These are phyloP conservation scores for Corapipo altera DNA, from an alignment of 2,113 vertebrate species.

Conservation along the genomic window DNA sequence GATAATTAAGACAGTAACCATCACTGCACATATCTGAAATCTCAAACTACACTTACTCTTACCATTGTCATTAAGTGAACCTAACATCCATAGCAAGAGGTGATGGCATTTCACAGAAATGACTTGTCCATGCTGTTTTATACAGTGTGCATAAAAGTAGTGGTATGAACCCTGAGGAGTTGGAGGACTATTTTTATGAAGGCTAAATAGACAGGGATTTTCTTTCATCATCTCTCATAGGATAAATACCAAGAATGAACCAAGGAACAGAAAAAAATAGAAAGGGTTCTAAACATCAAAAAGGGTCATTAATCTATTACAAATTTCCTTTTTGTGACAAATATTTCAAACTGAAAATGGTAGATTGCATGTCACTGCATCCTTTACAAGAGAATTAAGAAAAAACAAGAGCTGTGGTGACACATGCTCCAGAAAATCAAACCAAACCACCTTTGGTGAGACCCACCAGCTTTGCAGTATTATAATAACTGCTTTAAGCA, in stretches of 20 bases:
- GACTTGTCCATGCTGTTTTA: background rate
- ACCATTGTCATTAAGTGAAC: background rate
- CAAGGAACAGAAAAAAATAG: background rate
- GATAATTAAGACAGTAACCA: background rate
- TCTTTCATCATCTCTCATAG: fast-evolving
- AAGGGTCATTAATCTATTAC: background rate
- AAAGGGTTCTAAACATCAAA: background rate
- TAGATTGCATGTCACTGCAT: background rate
- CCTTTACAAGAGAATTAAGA: background rate
- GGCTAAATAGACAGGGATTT: background rate
- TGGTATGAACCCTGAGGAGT: background rate
- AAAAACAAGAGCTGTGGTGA: background rate
- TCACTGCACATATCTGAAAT: background rate
- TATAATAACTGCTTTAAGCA: background rate
- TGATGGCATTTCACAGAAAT: background rate
- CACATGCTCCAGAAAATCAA: background rate
- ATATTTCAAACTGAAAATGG: background rate
- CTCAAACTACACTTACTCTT: background rate
- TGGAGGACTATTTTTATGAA: background rate
- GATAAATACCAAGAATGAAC: background rate
- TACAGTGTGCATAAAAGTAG: background rate
- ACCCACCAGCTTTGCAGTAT: background rate
- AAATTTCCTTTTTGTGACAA: background rate
- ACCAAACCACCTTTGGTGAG: background rate
- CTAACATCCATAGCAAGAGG: background rate